Evolutionary conservation across 2,797 vertebrate species (phyloP).

Genomic region (Sebastiscus tertius): DNA sequence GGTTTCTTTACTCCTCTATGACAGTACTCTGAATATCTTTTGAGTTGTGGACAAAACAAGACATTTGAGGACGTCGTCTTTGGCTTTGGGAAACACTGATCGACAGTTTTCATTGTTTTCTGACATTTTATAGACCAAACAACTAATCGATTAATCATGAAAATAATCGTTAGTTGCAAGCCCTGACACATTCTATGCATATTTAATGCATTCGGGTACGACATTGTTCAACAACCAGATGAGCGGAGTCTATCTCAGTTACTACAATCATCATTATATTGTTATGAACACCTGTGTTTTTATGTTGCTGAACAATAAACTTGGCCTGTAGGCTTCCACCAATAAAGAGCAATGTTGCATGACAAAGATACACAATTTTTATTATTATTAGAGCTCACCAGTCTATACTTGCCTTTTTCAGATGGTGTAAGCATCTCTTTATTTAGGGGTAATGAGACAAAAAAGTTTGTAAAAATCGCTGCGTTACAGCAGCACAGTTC

Average conservation of each 20-base stretch:
- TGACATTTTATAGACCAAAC: too few relatives aligned
- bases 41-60: too few relatives aligned
- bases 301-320: background rate
- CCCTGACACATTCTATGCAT: background rate
- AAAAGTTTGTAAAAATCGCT: conserved; percentile 14
- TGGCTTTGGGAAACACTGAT: too few relatives aligned
- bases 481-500: conserved; percentile 2
- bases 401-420: background rate
- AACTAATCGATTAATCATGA: too few relatives aligned
- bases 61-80: too few relatives aligned
- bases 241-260: background rate
- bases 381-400: background rate
- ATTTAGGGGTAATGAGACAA: conserved; percentile 29
- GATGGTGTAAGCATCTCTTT: background rate
- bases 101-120: too few relatives aligned
- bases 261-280: background rate
- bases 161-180: too few relatives aligned
- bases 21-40: too few relatives aligned
- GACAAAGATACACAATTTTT: background rate
- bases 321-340: background rate
- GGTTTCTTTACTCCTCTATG: too few relatives aligned
- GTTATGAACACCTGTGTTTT: background rate
- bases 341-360: background rate
- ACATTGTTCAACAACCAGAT: too few relatives aligned
- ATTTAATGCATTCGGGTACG: background rate